Evolutionary conservation across 2,888 invertebrate species (phyloP).

Genomic region (Diarsia rubi): DNA sequence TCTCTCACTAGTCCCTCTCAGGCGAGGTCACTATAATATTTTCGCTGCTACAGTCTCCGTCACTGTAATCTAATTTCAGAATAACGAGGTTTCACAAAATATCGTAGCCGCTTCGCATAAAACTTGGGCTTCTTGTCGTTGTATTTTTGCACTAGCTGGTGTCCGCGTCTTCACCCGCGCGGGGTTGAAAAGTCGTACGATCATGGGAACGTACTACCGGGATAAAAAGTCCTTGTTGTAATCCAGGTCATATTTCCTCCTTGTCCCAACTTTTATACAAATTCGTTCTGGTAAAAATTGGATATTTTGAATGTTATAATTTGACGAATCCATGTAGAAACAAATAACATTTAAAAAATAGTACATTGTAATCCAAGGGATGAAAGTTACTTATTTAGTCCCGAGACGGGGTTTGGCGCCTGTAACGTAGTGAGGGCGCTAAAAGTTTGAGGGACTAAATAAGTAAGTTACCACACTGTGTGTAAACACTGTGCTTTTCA

Average conservation of each 20-base stretch:
- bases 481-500: too few relatives aligned
- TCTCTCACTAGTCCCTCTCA: conserved; percentile 6
- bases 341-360: too few relatives aligned
- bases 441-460: too few relatives aligned
- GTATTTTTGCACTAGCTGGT: conserved; percentile 28
- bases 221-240: background rate
- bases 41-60: conserved; percentile 32
- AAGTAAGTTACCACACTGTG: too few relatives aligned
- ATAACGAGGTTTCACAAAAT: conserved; percentile 58
- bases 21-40: conserved; percentile 55
- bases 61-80: conserved; percentile 56
- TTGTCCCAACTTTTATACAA: background rate
- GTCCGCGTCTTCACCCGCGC: background rate
- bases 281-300: background rate
- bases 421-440: too few relatives aligned
- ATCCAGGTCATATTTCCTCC: background rate
- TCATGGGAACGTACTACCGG: background rate
- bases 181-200: rapidly evolving
- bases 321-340: too few relatives aligned
- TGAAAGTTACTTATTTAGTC: too few relatives aligned
- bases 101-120: conserved; percentile 45
- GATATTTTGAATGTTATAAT: too few relatives aligned
- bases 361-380: too few relatives aligned
- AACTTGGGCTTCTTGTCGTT: conserved; percentile 44
- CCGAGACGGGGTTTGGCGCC: too few relatives aligned